Conservation (phyloP, 2,797 vertebrate species). For the Silurus lanzhouensis region DNA sequence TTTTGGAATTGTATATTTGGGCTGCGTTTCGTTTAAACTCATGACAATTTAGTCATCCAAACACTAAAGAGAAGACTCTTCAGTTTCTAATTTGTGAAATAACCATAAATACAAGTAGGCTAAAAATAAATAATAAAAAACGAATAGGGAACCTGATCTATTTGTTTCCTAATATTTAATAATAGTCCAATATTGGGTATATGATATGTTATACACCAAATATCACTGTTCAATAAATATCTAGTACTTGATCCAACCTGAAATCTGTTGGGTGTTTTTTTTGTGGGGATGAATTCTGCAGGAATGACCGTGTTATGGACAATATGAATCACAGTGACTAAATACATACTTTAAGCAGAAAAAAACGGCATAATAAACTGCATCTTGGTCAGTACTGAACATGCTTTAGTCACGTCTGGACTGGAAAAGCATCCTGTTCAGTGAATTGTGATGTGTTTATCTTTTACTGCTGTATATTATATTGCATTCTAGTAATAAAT, state of each 20-base stretch:
- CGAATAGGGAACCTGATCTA: background rate
- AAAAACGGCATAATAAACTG: background rate
- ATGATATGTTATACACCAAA: conserved; percentile 42
- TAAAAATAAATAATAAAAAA: background rate
- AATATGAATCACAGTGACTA: conserved; percentile 8
- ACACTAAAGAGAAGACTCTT: conserved; percentile 8
- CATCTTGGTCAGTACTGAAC: background rate
- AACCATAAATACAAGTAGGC: background rate
- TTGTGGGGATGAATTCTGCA: conserved; percentile 21
- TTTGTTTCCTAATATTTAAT: conserved; percentile 14
- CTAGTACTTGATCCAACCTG: conserved; percentile 16
- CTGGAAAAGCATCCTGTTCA: background rate
- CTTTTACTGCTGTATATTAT: background rate
- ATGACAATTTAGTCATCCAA: conserved; percentile 6
- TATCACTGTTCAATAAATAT: conserved; percentile 52
- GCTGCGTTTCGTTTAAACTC: conserved; percentile 4
- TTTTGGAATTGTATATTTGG: conserved; percentile 31
- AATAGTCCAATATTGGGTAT: conserved; percentile 8
- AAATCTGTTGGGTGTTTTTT: conserved; percentile 25
- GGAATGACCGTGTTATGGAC: conserved; percentile 5
- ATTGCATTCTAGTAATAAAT: background rate
- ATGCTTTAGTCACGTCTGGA: background rate
- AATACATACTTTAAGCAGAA: background rate
- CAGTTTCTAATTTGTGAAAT: conserved; percentile 9
- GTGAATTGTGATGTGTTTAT: background rate